Percentiles rank a stretch among this genome's conserved stretches.
Evolutionary conservation across 2,888 invertebrate species (phyloP).

Genomic region (Ormia ochracea): DNA sequence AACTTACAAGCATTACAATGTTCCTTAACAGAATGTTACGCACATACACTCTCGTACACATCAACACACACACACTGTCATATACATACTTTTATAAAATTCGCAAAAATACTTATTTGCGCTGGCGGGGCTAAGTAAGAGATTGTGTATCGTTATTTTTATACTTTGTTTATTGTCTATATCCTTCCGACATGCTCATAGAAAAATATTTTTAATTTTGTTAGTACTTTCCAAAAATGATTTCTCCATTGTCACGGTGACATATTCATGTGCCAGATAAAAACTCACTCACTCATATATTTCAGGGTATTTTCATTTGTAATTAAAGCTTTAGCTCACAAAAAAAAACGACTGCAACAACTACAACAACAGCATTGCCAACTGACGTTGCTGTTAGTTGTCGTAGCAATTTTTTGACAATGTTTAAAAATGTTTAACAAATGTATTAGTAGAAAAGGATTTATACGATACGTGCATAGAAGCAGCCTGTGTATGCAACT

Average conservation of each 20-base stretch:
- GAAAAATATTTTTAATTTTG: not conserved
- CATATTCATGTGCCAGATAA: conserved; percentile 40
- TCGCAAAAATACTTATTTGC: not conserved
- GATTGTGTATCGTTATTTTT: conserved; percentile 33
- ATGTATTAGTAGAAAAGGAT: conserved; percentile 43
- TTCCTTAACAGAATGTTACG: conserved; percentile 5
- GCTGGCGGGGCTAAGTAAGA: not conserved
- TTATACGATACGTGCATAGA: not conserved
- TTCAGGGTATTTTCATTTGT: conserved; percentile 72
- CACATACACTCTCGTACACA: not conserved
- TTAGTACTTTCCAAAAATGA: conserved; percentile 25
- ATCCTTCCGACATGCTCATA: conserved; percentile 1
- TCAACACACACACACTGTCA: not conserved
- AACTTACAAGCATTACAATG: conserved; percentile 40
- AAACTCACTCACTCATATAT: conserved; percentile 43
- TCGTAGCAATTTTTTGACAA: conserved; percentile 42
- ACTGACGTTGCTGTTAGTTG: not conserved
- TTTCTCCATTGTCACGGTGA: conserved; percentile 57
- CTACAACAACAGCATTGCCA: not conserved
- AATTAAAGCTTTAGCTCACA: conserved; percentile 70
- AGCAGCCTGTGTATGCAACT: conserved; percentile 6
- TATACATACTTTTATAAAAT: not conserved
- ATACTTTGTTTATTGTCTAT: conserved; percentile 38
- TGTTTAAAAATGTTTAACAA: conserved; percentile 47
- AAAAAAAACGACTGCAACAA: not conserved